phyloP scores from a whole-genome alignment of 1,140 invertebrate species.

The Drosophila guanche region DNA sequence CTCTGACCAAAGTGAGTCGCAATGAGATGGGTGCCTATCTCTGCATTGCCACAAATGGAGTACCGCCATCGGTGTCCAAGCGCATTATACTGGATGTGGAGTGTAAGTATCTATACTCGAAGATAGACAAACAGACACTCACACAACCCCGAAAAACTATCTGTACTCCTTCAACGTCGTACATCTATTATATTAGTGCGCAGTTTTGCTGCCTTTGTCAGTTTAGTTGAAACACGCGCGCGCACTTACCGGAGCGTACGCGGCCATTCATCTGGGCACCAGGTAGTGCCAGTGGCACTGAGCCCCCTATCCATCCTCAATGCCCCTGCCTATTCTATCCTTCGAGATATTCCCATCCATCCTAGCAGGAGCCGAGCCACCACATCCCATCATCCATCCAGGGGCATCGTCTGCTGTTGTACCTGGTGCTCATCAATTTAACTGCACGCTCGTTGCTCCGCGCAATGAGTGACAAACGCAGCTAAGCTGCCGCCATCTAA shows the following conservation, averaged over 20 bases:
- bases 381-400: constrained; percentile 22
- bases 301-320: constrained; percentile 32
- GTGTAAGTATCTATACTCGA: constrained; percentile 89
- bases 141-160: constrained; percentile 12
- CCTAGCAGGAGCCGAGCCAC: background rate
- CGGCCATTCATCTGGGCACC: constrained; percentile 55
- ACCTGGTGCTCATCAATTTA: constrained; percentile 79
- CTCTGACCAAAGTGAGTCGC: constrained; percentile 92
- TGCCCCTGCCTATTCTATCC: constrained; percentile 4
- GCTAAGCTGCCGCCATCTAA: constrained; percentile 60
- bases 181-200: constrained; percentile 63
- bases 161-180: constrained; percentile 1
- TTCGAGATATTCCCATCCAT: background rate
- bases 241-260: constrained; percentile 69
- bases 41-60: constrained; percentile 91
- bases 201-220: constrained; percentile 28
- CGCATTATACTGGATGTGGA: constrained; percentile 94
- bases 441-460: constrained; percentile 62
- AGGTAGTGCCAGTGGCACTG: constrained; percentile 18
- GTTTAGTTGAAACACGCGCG: constrained; percentile 67
- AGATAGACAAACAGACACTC: constrained; percentile 22
- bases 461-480: constrained; percentile 67
- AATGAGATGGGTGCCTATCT: constrained; percentile 94
- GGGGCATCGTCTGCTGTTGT: constrained; percentile 25
- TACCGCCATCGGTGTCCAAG: constrained; percentile 94